Percentiles rank a stretch among this genome's conserved stretches.
phyloP scores from a whole-genome alignment of 2,888 invertebrate genomes.

The Caenorhabditis drosophilae region DNA sequence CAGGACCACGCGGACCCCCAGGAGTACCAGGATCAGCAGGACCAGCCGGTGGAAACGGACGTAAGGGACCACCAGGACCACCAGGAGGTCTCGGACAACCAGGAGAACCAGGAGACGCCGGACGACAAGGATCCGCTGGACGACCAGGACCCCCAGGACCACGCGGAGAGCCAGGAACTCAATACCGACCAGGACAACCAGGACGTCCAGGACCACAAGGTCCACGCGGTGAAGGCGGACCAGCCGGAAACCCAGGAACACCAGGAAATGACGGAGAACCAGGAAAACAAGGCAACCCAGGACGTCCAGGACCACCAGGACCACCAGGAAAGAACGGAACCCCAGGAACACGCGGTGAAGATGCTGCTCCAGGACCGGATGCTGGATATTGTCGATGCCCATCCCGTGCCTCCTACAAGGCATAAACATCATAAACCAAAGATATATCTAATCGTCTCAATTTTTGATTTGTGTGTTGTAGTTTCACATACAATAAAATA shows the following conservation, averaged over 20 bases:
- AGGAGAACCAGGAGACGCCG: slow-evolving; percentile 43
- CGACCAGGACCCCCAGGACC: slow-evolving; percentile 48
- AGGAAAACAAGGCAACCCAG: slow-evolving; percentile 47
- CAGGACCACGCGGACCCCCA: slow-evolving; percentile 45
- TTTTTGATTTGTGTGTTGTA: neutral
- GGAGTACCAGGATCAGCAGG: slow-evolving; percentile 47
- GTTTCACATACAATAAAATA: neutral
- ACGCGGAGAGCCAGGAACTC: slow-evolving; percentile 50
- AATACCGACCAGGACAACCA: slow-evolving; percentile 48
- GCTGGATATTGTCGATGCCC: slow-evolving; percentile 51
- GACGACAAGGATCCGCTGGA: slow-evolving; percentile 44
- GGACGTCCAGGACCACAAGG: slow-evolving; percentile 51
- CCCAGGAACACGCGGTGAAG: slow-evolving; percentile 39
- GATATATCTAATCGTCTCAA: too few species aligned
- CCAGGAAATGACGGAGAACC: slow-evolving; percentile 49
- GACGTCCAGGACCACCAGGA: slow-evolving; percentile 50
- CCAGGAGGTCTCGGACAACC: slow-evolving; percentile 39
- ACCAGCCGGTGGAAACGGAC: slow-evolving; percentile 44
- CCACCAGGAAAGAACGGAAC: slow-evolving; percentile 47
- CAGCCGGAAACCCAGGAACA: slow-evolving; percentile 44
- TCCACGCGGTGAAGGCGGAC: slow-evolving; percentile 52
- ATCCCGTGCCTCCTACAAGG: slow-evolving; percentile 33
- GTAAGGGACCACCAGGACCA: slow-evolving; percentile 43
- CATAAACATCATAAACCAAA: too few species aligned
- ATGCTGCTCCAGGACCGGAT: slow-evolving; percentile 46